Evolutionary conservation across 1,140 invertebrate species (phyloP).

Genomic region (Araneus ventricosus): DNA sequence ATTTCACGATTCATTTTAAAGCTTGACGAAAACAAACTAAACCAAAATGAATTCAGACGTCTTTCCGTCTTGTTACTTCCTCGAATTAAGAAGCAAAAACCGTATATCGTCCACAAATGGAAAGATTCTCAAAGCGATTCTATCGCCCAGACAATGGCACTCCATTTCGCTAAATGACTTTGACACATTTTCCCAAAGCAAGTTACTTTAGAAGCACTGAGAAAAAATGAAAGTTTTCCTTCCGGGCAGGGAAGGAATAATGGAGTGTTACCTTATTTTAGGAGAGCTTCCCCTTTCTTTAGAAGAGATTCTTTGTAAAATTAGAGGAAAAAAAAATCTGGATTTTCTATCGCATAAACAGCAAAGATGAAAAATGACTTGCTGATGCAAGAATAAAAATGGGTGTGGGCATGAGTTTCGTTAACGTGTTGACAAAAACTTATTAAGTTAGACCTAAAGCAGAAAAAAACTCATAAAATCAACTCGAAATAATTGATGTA

Average conservation of each 20-base stretch:
- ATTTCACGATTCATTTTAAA: background rate
- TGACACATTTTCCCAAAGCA: background rate
- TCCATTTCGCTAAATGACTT: slow-evolving; percentile 30
- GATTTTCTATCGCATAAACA: background rate
- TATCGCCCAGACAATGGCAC: slow-evolving; percentile 3
- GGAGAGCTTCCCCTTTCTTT: background rate
- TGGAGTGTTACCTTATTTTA: background rate
- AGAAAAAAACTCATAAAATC: too few species aligned
- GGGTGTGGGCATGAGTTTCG: too few species aligned
- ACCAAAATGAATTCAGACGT: background rate
- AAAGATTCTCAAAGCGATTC: background rate
- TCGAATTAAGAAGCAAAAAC: background rate
- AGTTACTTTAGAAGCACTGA: background rate
- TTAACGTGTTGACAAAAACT: too few species aligned
- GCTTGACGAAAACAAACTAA: background rate
- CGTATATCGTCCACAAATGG: background rate
- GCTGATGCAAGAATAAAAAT: too few species aligned
- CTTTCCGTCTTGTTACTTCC: background rate
- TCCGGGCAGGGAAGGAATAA: background rate
- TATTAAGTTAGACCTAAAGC: too few species aligned
- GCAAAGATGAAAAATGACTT: too few species aligned
- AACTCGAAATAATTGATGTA: too few species aligned
- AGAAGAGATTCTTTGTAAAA: background rate
- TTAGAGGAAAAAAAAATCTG: background rate
- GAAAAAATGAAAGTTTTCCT: background rate